Evolutionary conservation across 2,113 vertebrate species (phyloP), one percentile per base, ranked within the genome.

Genomic region (Entomyzon cyanotis): DNA sequence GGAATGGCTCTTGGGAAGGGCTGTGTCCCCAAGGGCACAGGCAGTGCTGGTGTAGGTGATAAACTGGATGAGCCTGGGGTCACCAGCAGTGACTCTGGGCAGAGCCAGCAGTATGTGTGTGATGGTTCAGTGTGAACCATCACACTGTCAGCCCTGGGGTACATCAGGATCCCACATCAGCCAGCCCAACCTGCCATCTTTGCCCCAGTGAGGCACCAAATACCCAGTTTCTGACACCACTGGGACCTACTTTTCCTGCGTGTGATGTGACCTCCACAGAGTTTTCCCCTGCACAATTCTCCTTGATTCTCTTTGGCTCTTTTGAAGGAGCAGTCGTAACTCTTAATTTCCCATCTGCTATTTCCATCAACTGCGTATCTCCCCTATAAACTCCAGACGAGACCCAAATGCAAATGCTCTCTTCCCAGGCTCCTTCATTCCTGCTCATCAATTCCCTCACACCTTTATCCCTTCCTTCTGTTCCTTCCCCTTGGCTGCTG

Each of bases 91-190:
- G n/a, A 5, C 37, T 6, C 12, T 0, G 0, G 64, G 21, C 55
- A 39, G n/a, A 65, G 47, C 22, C 16, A 6, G 28, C 67, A 87
- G 64, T 17, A 5, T 0, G 0, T 2, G 8, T 2, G n/a, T 20
- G 52, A 52, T 19, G 37, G 27, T n/a, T 94, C 6, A 12, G 37
- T 37, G 21, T 0, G 4, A 2, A 39, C 39, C 39, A 39, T 39
- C 39, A 39, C 39, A 39, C 0, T 44, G 46, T 28, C 33, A 62
- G 30, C 60, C 52, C 21, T 11, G 65, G 23, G 19, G 6, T 19
- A 16, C 1, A 1, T 28, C 2, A 0, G 56, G 15, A 52, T n/a
- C 23, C 28, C 25, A 9, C 0, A 0, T 8, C 19, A 37, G 47
- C 27, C n/a, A 64, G 73, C 24, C 73, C 77, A n/a, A 11, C 14